Evolutionary conservation across 1,140 invertebrate species (phyloP), one percentile per base, ranked within the genome.

Genomic region (Microplitis demolitor): DNA sequence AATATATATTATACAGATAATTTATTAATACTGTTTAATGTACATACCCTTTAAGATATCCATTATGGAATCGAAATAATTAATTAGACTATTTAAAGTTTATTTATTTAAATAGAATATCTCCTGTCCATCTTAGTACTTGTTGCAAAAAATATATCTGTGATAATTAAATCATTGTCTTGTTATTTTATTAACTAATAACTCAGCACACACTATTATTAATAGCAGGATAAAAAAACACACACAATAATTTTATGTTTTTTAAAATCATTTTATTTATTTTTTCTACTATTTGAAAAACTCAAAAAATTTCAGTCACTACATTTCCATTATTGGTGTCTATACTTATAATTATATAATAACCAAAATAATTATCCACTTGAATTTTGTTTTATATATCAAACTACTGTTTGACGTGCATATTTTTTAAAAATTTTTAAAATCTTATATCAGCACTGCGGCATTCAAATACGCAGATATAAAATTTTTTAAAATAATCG

Each of bases 201-300:
- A 2, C 4, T 6, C 39, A 39, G 6, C 11, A 39, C 39, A 8
- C 16, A 24, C 5, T 31, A 16, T 24, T 58, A 8, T 24, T 9
- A 58, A 35, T 6, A n/a, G 31, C 13, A 6, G 64, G 16, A 58
- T 71, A 4, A 54, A 64, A 71, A 35, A 69, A 51, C 9, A 39
- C 45, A n/a, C 54, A 61, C 31, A 37, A 61, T 74, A 73, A 63
- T 72, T 76, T 73, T 75, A 78, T 74, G 79, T 84, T 85, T 85
- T 76, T 76, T 77, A 78, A 78, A 78, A 78, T 79, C 83, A 83
- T 82, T 79, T 85, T 76, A 74, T 84, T 85, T 82, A 79, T 80
- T 84, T 85, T 76, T 75, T 81, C 85, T 85, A 86, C 83, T 82
- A 78, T 77, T 79, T 82, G 81, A 86, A 67, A 82, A 81, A 81